Base-by-base conservation (phyloP, 1,140 invertebrate species). In the Lepidurus couesii region DNA sequence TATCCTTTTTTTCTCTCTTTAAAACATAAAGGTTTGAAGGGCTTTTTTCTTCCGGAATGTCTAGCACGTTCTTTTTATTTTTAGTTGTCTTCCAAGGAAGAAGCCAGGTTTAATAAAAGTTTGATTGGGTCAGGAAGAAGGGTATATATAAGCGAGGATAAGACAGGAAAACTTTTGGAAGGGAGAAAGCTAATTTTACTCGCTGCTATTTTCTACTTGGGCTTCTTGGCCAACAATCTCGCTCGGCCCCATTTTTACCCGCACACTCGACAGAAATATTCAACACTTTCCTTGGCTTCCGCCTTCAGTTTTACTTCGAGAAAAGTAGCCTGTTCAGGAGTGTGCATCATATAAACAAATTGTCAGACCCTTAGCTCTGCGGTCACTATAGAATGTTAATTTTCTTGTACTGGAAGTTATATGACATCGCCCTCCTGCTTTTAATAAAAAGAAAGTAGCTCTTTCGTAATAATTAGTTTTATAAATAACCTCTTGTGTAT, bases 161-260 rank as follows among this genome's bases (percentile, higher is more conserved):
- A 65, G 53, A 65, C 53, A 65, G 16, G 53, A 21, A 65, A 65
- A 65, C 16, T 21, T 65, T 65, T 13, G 53, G 53, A 65, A 21
- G 53, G 53, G 53, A 65, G 53, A 65, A 65, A 65, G 53, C 53
- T 65, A 65, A 65, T 65, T 65, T 65, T 65, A 65, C 53, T 65
- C 53, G 53, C 53, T 65, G 53, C 53, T 65, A 65, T 65, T 65
- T 65, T 65, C 53, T 65, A 65, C 53, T 65, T 65, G 53, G 53
- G 53, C 53, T 65, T 65, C 53, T 65, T 65, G 53, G 53, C 53
- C 53, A 65, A 65, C 53, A 65, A 65, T 65, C 53, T 65, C 21
- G 53, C 53, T 65, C 53, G 16, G 53, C 16, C 53, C 53, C 53
- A 65, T 65, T 65, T 65, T 65, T 65, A 65, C 53, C 53, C 53